Conservation (phyloP, 2,113 vertebrate species). For the Tamias sibiricus region DNA sequence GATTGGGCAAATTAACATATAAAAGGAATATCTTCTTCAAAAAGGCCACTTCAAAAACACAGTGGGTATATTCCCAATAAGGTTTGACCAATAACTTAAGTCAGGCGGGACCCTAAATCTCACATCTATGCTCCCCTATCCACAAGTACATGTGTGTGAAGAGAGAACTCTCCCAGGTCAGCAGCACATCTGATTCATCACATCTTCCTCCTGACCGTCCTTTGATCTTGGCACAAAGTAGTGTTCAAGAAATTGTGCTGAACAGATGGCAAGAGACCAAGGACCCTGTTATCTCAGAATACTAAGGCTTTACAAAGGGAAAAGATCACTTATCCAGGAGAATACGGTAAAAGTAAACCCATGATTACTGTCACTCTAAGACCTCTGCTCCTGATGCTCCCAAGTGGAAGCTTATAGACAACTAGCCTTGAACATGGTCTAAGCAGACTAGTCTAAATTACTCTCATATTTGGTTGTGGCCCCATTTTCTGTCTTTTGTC, state of each 20-base stretch:
- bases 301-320: background rate
- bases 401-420: background rate
- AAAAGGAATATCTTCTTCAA: background rate
- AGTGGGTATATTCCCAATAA: background rate
- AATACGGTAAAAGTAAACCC: background rate
- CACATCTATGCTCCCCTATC: background rate
- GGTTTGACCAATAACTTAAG: background rate
- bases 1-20: slow-evolving; percentile 38
- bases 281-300: background rate
- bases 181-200: background rate
- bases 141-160: slow-evolving; percentile 29
- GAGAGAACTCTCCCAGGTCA: background rate
- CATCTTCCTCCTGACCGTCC: background rate
- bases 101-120: background rate
- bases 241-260: background rate
- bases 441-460: background rate
- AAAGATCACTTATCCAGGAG: background rate
- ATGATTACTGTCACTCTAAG: background rate
- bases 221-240: background rate
- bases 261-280: background rate
- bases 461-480: background rate
- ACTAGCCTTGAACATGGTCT: background rate
- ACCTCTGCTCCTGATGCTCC: background rate
- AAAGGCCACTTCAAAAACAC: background rate
- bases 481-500: background rate